Base-by-base conservation (phyloP, 2,888 invertebrate genomes). In the Philaethria dido region DNA sequence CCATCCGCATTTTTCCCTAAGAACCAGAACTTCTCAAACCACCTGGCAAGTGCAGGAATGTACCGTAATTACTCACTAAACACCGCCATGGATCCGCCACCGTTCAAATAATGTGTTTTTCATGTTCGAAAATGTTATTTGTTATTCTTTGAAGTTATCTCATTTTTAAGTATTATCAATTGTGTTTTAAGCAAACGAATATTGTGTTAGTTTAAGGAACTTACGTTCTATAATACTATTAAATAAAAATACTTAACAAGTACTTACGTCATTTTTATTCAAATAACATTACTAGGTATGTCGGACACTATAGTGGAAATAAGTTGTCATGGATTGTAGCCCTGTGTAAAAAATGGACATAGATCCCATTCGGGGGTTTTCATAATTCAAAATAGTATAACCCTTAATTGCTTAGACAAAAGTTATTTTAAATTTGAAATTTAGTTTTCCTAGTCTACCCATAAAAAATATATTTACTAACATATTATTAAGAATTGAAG, bases 31-130 rank as follows among this genome's bases (percentile, higher is more conserved):
- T 98, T 98, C 88, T 95, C 96, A 16, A 93, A 87, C 69, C 84
- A 93, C 57, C 83, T 95, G 61, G 93, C 94, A 0, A 93, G 93
- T 69, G 94, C 94, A 48, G 97, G 97, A 75, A 97, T 96, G 96
- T 97, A 96, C 80, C 93, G 96, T 68, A 97, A 97, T 86, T 95
- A 95, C 83, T 97, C 97, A 0, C 92, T 97, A 20, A 97, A 97
- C 81, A 96, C 96, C 0, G 93, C 91, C 62, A 85, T 94, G 76
- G 95, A 95, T 59, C 74, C 73, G 3, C 48, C 69, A 0, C 64
- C 69, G 0, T 62, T 66, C n/a, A 73, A 77, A 73, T 77, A 72
- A 73, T 54, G 11, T 57, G 33, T 55, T 14, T 8, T 55, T 39
- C 20, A 20, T 22, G 22, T n/a, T n/a, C 3, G 2, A 3, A 11